Percentiles rank a stretch among this genome's conserved stretches.
phyloP scores from a whole-genome alignment of 2,797 vertebrate genomes.

The Lagorchestes hirsutus region DNA sequence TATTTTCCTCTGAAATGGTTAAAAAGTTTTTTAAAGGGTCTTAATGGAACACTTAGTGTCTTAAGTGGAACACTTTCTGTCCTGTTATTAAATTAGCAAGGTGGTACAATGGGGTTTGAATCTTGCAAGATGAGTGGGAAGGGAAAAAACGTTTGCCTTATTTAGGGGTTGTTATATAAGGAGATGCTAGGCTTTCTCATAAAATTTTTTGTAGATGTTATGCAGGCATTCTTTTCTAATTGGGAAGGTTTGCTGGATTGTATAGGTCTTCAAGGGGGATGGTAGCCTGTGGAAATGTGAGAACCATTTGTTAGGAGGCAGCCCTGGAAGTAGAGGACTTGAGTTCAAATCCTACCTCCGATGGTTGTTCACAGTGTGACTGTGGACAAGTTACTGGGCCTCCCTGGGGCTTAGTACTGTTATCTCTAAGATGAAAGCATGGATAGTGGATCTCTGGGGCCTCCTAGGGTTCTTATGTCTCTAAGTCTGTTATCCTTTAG shows the following conservation, averaged over 20 bases:
- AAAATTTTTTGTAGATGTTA: fast-evolving
- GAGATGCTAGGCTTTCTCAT: background rate
- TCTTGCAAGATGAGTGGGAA: fast-evolving
- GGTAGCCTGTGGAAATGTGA: background rate
- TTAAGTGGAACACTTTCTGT: background rate
- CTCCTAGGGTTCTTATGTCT: background rate
- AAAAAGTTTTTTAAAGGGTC: background rate
- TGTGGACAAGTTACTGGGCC: background rate
- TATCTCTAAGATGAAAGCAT: background rate
- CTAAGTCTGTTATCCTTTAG: background rate
- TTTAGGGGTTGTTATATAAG: background rate
- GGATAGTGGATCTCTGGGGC: too few relatives aligned
- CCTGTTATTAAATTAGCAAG: background rate
- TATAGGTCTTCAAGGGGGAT: background rate
- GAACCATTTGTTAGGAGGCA: background rate
- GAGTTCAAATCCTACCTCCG: background rate
- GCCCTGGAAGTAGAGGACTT: background rate
- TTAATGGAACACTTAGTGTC: background rate
- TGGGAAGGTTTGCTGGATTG: background rate
- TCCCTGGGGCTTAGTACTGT: background rate
- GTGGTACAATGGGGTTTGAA: background rate
- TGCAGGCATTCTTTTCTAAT: background rate
- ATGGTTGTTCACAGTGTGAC: background rate
- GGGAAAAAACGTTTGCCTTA: fast-evolving
- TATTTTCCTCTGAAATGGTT: background rate